phyloP scores from a whole-genome alignment of 1,140 invertebrate species.

The Sycophaga agraensis region DNA sequence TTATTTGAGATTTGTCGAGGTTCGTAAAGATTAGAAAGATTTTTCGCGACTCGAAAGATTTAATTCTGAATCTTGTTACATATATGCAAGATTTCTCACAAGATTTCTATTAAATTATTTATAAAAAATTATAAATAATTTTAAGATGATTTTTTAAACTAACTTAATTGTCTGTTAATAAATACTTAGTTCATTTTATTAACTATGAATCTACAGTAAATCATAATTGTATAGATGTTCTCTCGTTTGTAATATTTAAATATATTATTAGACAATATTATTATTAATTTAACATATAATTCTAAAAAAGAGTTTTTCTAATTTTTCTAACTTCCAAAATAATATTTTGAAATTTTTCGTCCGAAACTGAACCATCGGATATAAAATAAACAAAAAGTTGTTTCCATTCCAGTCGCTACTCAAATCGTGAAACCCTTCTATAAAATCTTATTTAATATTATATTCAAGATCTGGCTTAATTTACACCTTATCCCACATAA shows the following conservation, averaged over 20 bases:
- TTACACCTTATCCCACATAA: constrained; percentile 39
- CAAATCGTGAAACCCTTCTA: constrained; percentile 34
- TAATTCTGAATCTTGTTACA: too few species aligned
- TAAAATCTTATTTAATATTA: constrained; percentile 30
- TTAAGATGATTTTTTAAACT: too few species aligned
- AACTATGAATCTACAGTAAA: background rate
- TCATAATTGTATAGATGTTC: too few species aligned
- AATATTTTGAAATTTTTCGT: background rate
- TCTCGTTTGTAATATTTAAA: too few species aligned
- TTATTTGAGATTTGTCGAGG: too few species aligned
- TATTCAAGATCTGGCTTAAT: constrained; percentile 33
- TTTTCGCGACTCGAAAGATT: too few species aligned
- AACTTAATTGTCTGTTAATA: too few species aligned
- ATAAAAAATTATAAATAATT: background rate
- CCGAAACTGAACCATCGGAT: background rate
- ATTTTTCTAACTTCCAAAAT: background rate
- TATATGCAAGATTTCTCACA: too few species aligned
- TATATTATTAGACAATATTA: too few species aligned
- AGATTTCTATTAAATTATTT: too few species aligned
- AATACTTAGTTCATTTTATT: background rate
- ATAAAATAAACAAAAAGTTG: constrained; percentile 11
- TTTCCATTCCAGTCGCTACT: constrained; percentile 14
- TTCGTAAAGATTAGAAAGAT: too few species aligned
- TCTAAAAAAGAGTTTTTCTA: too few species aligned
- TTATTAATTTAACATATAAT: background rate